Base-by-base conservation (phyloP, 2,113 vertebrate species). In the Anhinga anhinga region DNA sequence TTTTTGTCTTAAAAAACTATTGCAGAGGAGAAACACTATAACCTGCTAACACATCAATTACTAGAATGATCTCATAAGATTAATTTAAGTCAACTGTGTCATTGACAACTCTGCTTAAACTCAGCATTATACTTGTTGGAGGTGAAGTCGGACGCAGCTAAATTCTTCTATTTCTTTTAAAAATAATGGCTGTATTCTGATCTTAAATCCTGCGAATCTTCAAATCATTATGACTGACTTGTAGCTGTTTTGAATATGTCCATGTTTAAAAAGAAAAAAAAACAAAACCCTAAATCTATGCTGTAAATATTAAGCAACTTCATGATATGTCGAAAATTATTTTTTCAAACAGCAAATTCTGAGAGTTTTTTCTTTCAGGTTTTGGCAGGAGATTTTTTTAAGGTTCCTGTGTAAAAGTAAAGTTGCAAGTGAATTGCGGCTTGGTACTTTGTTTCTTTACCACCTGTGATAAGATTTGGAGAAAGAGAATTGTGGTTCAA, bases 371-470 rank as follows among this genome's bases (percentile, higher is more conserved):
- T 22, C 8, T 66, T 70, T 45, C 12, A 50, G 21, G 22, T 15
- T 27, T 50, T 27, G 1, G 2, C 3, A 7, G 4, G 8, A 1
- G 3, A 1, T 18, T 82, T 82, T 74, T 70, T 44, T 16, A 44
- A 63, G 16, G 3, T n/a, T 71, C n/a, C 27, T 52, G 3, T 79
- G 13, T 76, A 36, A 53, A 66, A 66, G 21, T 27, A 30, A 71
- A 66, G 26, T 16, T 15, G 11, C 5, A 47, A 74, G 15, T 82
- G 40, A 91, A 34, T 32, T n/a, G 10, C 7, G 34, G 56, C n/a
- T 71, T 72, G 25, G 10, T 53, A 36, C 10, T 42, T 80, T 30
- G 7, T 62, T 86, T 61, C 34, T 69, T 88, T 66, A 34, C 15
- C 23, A 22, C 7, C 14, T 58, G 13, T 52, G 38, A 2, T 45